These are phyloP conservation scores for Nematopogon swammerdamellus DNA, from an alignment of 2,888 invertebrate species.

Conservation along the genomic window DNA sequence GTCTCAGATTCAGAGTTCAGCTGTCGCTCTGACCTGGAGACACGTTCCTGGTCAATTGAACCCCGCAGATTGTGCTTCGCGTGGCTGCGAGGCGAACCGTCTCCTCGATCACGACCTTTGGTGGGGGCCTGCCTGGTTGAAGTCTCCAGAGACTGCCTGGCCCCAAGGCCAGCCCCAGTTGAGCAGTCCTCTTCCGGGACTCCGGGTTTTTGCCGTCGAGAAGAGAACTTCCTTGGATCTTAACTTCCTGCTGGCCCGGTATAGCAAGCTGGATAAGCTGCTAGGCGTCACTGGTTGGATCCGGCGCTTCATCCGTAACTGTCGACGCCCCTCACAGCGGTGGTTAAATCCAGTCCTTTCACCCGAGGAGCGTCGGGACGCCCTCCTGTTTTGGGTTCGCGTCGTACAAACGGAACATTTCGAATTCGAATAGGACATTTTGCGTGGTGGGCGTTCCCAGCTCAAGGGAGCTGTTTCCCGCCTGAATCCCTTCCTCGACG, in stretches of 20 bases:
- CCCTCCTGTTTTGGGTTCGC: background rate
- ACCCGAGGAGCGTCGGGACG: background rate
- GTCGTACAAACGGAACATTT: background rate
- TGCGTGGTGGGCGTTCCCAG: background rate
- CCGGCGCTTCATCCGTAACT: background rate
- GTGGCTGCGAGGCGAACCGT: background rate
- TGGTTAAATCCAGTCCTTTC: background rate
- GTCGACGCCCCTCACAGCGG: background rate
- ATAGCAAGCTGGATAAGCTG: background rate
- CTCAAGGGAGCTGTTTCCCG: background rate
- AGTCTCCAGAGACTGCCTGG: background rate
- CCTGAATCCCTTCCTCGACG: background rate
- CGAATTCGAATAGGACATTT: background rate
- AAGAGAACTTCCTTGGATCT: background rate
- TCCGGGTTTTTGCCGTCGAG: background rate
- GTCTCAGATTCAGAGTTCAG: slow-evolving; percentile 1
- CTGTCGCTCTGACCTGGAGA: slow-evolving; percentile 3
- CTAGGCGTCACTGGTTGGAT: background rate
- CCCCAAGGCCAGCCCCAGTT: background rate
- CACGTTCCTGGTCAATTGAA: slow-evolving; percentile 5
- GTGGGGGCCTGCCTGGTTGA: slow-evolving; percentile 2
- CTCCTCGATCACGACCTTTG: background rate
- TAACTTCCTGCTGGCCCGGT: background rate
- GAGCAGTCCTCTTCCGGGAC: background rate
- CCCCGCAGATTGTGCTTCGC: slow-evolving; percentile 1